Evolutionary conservation across 2,888 invertebrate genomes (phyloP), one percentile per base, ranked within the genome.

Genomic region (Chaetogeoica ovagalla): DNA sequence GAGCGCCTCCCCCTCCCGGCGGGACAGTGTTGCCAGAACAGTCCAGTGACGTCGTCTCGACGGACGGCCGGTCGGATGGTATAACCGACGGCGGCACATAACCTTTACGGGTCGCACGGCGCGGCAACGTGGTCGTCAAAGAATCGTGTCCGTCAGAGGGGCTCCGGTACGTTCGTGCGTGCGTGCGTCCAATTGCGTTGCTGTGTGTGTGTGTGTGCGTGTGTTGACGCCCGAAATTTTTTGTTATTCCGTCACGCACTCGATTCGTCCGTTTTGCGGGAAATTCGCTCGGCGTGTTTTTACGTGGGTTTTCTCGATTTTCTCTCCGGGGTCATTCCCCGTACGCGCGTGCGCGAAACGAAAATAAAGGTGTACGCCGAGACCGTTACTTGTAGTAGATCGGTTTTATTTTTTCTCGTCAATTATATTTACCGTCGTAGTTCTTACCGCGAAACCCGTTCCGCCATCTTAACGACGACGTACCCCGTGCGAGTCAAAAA

Each of bases 141-240:
- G 71, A 70, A 79, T 79, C 71, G 55, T 39, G 59, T 76, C 19
- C 66, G 43, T 63, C 19, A 48, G 48, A 1, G 48, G 2, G 48
- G 13, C 1, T 48, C 13, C 11, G 1, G 48, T 11, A 1, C 48
- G 48, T 48, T 9, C 48, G 48, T 48, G 48, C 17, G 52, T 11
- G 59, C 59, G n/a, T n/a, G 48, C n/a, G n/a, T 17, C 43, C 30
- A 30, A 3, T 23, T 0, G 6, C n/a, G n/a, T n/a, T n/a, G n/a
- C n/a, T n/a, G 63, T 73, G n/a, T 17, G 19, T 37, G 60, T 55
- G 52, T 21, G 37, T 39, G 60, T 23, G 66, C 23, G 57, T 37
- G 43, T 71, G 79, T 79, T 79, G 79, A 79, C 79, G 79, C 79
- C 79, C 79, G 79, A 71, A 79, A 71, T 52, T 43, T 79, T 63